Percentiles rank a stretch among this genome's conserved stretches.
These are phyloP conservation scores for Corythaixoides concolor DNA, from an alignment of 2,113 vertebrate species.

Conservation along the genomic window DNA sequence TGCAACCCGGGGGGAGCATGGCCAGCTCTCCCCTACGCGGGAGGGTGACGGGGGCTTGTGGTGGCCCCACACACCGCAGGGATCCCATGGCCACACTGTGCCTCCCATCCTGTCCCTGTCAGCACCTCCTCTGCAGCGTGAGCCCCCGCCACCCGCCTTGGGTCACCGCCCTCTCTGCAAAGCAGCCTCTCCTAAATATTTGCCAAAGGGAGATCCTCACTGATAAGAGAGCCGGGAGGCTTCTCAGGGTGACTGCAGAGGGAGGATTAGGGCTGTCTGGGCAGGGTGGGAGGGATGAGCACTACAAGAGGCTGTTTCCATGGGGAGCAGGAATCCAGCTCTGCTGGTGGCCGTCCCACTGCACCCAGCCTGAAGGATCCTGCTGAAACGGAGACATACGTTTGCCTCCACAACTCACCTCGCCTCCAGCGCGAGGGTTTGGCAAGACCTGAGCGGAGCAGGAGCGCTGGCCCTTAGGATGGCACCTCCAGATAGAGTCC, in stretches of 20 bases:
- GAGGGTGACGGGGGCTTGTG: rapidly evolving
- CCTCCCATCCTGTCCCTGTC: background rate
- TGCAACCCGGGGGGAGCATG: rapidly evolving
- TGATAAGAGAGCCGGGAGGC: constrained; percentile 66
- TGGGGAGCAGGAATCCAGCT: constrained; percentile 74
- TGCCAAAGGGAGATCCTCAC: constrained; percentile 61
- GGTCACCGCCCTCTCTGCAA: background rate
- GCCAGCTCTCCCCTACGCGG: rapidly evolving
- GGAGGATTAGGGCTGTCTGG: constrained; percentile 68
- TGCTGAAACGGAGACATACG: rapidly evolving
- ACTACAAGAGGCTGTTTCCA: constrained; percentile 68
- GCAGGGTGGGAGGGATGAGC: constrained; percentile 55
- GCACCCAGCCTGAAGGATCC: background rate
- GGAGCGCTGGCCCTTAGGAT: background rate
- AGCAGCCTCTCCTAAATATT: constrained; percentile 61
- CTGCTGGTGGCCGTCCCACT: background rate
- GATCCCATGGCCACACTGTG: rapidly evolving
- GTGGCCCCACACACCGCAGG: rapidly evolving
- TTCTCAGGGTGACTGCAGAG: constrained; percentile 55
- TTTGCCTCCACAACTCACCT: rapidly evolving
- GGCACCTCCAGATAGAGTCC: background rate
- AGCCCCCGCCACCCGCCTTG: background rate
- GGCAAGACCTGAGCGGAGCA: background rate
- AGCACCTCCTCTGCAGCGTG: rapidly evolving
- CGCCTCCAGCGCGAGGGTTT: rapidly evolving